These are phyloP conservation scores for Leptosomus discolor DNA, from an alignment of 2,113 vertebrate genomes.

Conservation along the genomic window DNA sequence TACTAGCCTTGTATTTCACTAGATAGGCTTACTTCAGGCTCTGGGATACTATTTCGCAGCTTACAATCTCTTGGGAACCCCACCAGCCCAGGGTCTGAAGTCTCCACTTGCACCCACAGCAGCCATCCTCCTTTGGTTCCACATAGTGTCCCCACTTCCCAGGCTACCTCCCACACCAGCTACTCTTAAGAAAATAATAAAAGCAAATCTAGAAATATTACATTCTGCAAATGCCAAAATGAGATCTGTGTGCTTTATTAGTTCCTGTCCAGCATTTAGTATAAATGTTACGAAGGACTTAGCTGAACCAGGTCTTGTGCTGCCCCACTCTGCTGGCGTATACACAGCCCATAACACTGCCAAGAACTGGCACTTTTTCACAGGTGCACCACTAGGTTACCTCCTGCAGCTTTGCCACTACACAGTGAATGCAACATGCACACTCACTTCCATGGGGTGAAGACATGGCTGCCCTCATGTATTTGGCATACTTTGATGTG, in stretches of 20 bases:
- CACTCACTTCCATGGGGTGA: not conserved
- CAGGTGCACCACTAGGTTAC: not conserved
- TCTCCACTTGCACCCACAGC: not conserved
- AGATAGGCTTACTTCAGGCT: not conserved
- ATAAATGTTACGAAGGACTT: not conserved
- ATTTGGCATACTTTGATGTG: not conserved
- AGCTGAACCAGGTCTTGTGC: not conserved
- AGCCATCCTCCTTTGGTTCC: not conserved
- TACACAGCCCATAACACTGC: not conserved
- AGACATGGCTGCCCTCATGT: not conserved
- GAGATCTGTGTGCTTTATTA: accelerated
- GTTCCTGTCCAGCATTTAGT: not conserved
- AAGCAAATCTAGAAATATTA: not conserved
- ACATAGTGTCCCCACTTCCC: too few relatives aligned
- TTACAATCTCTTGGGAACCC: not conserved
- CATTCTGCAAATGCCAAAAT: not conserved
- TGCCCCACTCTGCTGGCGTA: not conserved
- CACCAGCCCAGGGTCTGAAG: not conserved
- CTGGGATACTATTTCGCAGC: not conserved
- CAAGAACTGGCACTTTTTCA: not conserved
- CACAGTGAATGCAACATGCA: not conserved
- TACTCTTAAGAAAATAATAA: not conserved
- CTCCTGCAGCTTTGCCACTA: not conserved
- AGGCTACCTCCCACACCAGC: not conserved
- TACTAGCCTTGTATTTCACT: not conserved